Percentiles rank a stretch among this genome's conserved stretches.
Evolutionary conservation across 1,140 invertebrate genomes (phyloP).

Genomic region (Leptinotarsa undecemlineata): DNA sequence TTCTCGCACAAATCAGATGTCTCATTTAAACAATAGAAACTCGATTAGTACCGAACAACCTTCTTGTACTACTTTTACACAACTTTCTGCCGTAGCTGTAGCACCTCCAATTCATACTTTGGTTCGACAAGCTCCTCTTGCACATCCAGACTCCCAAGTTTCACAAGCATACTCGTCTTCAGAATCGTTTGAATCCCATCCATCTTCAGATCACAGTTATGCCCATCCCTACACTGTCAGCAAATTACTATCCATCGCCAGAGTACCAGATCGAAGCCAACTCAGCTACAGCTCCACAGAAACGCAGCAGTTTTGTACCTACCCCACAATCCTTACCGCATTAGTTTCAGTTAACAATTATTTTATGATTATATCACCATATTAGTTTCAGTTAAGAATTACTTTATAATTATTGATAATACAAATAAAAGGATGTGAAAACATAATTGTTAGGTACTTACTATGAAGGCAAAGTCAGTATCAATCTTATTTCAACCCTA

Average conservation of each 20-base stretch:
- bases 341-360: not conserved
- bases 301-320: not conserved
- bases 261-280: slow-evolving; percentile 1
- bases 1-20: not conserved
- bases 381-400: not conserved
- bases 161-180: slow-evolving; percentile 8
- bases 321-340: not conserved
- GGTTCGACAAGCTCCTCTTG: slow-evolving; percentile 11
- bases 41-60: not conserved
- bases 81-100: not conserved
- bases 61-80: not conserved
- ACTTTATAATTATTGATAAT: not conserved
- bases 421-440: too few species aligned
- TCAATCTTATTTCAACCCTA: too few species aligned
- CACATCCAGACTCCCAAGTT: slow-evolving; percentile 6
- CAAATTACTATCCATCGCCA: slow-evolving; percentile 16
- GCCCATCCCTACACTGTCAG: slow-evolving; percentile 9
- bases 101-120: not conserved
- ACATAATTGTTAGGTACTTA: too few species aligned
- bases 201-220: slow-evolving; percentile 16
- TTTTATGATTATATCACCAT: not conserved
- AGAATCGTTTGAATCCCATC: slow-evolving; percentile 15
- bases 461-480: too few species aligned
- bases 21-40: too few species aligned
- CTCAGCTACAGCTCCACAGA: not conserved